Evolutionary conservation across 1,140 invertebrate species (phyloP), one percentile per base, ranked within the genome.

Genomic region (Ephestia elutella): DNA sequence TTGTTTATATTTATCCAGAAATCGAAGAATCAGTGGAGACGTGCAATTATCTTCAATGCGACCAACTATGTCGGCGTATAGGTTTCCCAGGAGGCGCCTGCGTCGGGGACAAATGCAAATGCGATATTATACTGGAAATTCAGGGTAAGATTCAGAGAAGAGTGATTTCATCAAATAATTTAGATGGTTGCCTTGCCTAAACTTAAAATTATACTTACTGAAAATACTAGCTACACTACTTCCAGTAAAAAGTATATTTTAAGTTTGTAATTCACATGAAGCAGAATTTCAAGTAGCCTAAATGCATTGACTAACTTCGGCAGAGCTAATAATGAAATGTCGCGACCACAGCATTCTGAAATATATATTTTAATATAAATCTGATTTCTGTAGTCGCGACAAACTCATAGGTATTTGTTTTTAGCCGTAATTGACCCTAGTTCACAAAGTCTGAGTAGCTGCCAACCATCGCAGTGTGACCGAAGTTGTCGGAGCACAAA

Each of bases 101-200:
- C 28, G 30, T 66, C 10, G 48, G 53, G 5, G 59, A 49, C 0
- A 57, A 49, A 17, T 68, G 72, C 60, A 66, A 68, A 54, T 71
- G 69, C 21, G 48, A 60, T 28, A 59, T 35, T n/a, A 48, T 38
- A 0, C 49, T 50, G 18, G 18, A 50, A 50, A 50, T 20, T 20
- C 49, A 50, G n/a, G 49, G 49, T 50, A 20, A 50, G 18, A 44
- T 15, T 38, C 8, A 3, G 3, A 28, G n/a, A n/a, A n/a, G n/a
- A n/a, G n/a, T n/a, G n/a, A n/a, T n/a, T n/a, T n/a, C n/a, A n/a
- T n/a, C n/a, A n/a, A n/a, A n/a, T n/a, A n/a, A 28, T 8, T 28
- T 5, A 28, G 25, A 28, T 28, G 8, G 25, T 28, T 28, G 8
- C 25, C 8, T 28, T 28, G 25, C n/a, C n/a, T n/a, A n/a, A n/a